A percentile compares a stretch with the other conserved stretches of the same genome.
Evolutionary conservation across 2,888 invertebrate species (phyloP).

Genomic region (Linyphia triangularis): DNA sequence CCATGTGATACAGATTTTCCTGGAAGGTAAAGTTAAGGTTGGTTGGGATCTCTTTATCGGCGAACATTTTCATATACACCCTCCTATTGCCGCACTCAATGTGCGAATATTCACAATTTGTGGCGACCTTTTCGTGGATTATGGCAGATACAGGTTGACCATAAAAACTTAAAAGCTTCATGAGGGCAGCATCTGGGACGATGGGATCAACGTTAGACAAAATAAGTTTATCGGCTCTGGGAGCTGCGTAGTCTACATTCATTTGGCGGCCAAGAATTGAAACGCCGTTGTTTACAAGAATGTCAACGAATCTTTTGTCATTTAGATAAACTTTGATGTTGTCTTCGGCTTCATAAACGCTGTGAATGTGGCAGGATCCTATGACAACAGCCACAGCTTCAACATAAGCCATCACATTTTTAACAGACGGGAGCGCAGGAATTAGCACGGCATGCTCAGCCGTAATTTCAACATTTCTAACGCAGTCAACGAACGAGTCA

Average conservation of each 20-base stretch:
- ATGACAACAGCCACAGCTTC: slow-evolving; percentile 51
- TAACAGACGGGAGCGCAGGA: slow-evolving; percentile 17
- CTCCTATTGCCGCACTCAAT: slow-evolving; percentile 48
- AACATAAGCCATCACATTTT: slow-evolving; percentile 47
- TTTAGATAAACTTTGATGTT: slow-evolving; percentile 56
- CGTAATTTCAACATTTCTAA: slow-evolving; percentile 38
- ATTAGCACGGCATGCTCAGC: slow-evolving; percentile 57
- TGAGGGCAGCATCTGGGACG: slow-evolving; percentile 30
- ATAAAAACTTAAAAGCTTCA: slow-evolving; percentile 32
- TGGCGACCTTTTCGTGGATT: slow-evolving; percentile 27
- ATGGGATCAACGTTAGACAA: slow-evolving; percentile 60
- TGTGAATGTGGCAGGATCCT: slow-evolving; percentile 55
- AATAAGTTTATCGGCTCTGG: slow-evolving; percentile 46
- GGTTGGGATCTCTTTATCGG: slow-evolving; percentile 19
- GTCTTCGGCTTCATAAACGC: slow-evolving; percentile 46
- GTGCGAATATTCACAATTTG: slow-evolving; percentile 55
- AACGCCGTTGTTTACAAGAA: slow-evolving; percentile 38
- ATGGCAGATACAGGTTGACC: slow-evolving; percentile 42
- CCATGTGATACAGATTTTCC: not conserved
- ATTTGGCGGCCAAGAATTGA: slow-evolving; percentile 44
- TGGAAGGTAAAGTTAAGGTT: slow-evolving; percentile 37
- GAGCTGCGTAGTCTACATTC: slow-evolving; percentile 57
- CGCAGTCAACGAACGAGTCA: not conserved
- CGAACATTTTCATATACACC: slow-evolving; percentile 44
- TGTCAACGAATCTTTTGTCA: slow-evolving; percentile 37